Conservation (phyloP, 2,888 invertebrate species). For the Steinernema carpocapsae region DNA sequence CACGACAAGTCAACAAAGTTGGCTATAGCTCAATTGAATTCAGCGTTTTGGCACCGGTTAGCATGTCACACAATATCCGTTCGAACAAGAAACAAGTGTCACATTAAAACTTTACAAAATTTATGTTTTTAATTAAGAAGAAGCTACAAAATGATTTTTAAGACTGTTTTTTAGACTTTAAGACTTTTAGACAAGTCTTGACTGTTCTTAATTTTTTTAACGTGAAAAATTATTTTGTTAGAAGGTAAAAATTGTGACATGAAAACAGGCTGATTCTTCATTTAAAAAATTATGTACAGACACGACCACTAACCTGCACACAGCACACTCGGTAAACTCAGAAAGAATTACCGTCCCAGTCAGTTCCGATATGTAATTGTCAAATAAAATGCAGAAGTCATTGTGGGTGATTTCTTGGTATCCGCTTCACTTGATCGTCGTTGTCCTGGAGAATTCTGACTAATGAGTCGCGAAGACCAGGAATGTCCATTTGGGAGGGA, state of each 20-base stretch:
- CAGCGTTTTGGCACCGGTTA: not conserved
- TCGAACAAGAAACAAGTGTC: no score
- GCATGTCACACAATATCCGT: no score
- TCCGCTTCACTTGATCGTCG: constrained; percentile 79
- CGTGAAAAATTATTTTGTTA: no score
- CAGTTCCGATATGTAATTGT: constrained; percentile 23
- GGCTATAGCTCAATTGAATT: not conserved
- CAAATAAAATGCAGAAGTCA: constrained; percentile 41
- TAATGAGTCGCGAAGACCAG: constrained; percentile 73
- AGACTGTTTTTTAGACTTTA: constrained; percentile 1
- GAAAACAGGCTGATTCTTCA: not conserved
- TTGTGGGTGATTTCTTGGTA: constrained; percentile 39
- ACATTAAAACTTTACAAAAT: no score
- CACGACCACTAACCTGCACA: constrained; percentile 44
- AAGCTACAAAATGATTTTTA: not conserved
- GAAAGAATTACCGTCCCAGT: not conserved
- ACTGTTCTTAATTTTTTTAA: no score
- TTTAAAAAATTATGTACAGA: not conserved
- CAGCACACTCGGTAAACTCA: constrained; percentile 34
- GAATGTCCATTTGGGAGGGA: constrained; percentile 82
- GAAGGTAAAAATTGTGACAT: not conserved
- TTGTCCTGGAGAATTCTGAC: constrained; percentile 78
- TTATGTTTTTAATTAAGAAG: not conserved
- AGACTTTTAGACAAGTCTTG: no score
- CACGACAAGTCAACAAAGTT: not conserved